phyloP scores from a whole-genome alignment of 2,113 vertebrate genomes.

The Callochromis pleurospilus region DNA sequence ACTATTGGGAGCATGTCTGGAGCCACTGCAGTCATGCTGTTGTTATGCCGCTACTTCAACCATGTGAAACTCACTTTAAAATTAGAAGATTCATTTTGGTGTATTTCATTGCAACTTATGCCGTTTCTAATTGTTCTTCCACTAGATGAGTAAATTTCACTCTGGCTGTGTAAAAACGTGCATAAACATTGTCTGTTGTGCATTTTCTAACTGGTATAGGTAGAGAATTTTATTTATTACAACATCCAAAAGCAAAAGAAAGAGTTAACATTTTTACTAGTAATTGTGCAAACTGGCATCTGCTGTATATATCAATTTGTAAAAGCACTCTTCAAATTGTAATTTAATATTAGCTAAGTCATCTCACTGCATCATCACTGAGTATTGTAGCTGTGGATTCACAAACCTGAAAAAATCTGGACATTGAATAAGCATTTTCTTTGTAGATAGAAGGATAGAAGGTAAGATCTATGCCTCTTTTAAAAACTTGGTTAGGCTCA shows the following conservation, averaged over 20 bases:
- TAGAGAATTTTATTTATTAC: not conserved
- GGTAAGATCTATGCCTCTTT: not conserved
- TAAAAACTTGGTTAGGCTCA: not conserved
- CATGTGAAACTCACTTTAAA: not conserved
- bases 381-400: not conserved
- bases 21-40: not conserved
- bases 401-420: not conserved
- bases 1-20: not conserved
- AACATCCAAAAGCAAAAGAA: not conserved
- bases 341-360: not conserved
- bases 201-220: not conserved
- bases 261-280: not conserved
- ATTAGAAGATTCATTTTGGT: not conserved
- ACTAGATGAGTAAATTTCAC: not conserved
- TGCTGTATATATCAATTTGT: not conserved
- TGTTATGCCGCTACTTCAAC: not conserved
- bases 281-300: not conserved
- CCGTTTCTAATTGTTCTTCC: not conserved
- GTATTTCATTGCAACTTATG: not conserved
- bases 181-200: not conserved
- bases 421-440: not conserved
- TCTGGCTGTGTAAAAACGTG: not conserved
- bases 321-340: not conserved
- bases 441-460: not conserved
- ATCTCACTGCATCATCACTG: not conserved